A percentile compares a stretch with the other conserved stretches of the same genome.
phyloP scores from a whole-genome alignment of 2,113 vertebrate species.

The Prolemur simus region DNA sequence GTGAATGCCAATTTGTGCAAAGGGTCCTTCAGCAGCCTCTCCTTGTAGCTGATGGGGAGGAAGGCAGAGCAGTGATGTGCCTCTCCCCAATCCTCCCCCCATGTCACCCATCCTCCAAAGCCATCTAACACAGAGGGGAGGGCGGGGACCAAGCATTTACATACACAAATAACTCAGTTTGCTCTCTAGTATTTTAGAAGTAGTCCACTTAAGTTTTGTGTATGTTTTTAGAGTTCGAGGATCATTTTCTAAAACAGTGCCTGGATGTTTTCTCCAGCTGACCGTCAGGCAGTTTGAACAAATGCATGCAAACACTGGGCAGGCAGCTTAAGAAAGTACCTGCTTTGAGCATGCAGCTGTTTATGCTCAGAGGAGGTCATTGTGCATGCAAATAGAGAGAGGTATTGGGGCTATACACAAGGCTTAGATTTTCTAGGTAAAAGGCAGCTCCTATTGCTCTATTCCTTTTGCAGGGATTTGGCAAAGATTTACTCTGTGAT shows the following conservation, averaged over 20 bases:
- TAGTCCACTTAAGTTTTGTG: not conserved
- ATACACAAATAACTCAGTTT: not conserved
- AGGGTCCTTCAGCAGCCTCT: not conserved
- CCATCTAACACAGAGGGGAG: not conserved
- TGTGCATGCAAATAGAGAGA: not conserved
- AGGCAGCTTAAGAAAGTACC: not conserved
- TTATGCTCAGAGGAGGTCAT: not conserved
- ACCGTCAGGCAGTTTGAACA: not conserved
- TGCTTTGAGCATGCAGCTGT: not conserved
- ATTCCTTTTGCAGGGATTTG: not conserved
- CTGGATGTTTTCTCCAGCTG: not conserved
- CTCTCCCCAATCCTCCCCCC: not conserved
- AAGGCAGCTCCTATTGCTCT: not conserved
- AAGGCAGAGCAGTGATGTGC: not conserved
- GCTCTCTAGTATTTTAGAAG: not conserved
- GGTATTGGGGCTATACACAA: not conserved
- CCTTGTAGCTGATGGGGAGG: not conserved
- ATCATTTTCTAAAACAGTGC: not conserved
- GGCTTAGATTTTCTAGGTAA: not conserved
- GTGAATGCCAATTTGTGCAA: not conserved
- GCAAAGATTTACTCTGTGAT: conserved; percentile 45
- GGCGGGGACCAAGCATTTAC: not conserved
- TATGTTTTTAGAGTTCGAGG: not conserved
- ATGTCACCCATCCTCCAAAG: not conserved
- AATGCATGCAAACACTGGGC: not conserved